Base-by-base conservation (phyloP, 2,888 invertebrate genomes). In the Marronus borbonicus region DNA sequence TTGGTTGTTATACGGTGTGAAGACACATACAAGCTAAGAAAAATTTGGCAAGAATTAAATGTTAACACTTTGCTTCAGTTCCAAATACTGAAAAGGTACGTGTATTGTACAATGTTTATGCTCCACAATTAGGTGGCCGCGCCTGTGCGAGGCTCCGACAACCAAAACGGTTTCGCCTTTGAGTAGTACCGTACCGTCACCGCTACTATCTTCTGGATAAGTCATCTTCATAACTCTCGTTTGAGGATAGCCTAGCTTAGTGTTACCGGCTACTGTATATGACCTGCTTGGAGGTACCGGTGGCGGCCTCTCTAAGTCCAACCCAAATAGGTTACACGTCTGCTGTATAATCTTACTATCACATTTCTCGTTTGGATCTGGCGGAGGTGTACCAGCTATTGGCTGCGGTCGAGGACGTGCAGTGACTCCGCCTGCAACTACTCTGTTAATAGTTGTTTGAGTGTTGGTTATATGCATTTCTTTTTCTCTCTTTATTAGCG, bases 241-340 rank as follows among this genome's bases (percentile, higher is more conserved):
- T 90, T 98, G 98, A 81, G 98, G 98, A 90, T 97, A 98, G 84
- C 96, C 95, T 82, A 97, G 90, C 90, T 97, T 97, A 78, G 96
- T 95, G 88, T 97, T 96, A 84, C 96, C 96, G 39, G 94, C 91
- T 79, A 98, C 96, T 5, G 97, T 97, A 89, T 98, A 98, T 1
- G 96, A 93, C 83, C 98, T 92, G 85, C 96, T 94, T 49, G 96
- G 95, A 68, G 98, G 98, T 81, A 98, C 93, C 44, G 97, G 97
- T 50, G 98, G 98, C 50, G 97, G 97, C 80, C 96, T 92, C 89
- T 97, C 97, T 90, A 97, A 90, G 89, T 97, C 97, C 78, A 97
- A 91, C 10, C 97, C 97, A 87, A 97, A 97, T 68, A 97, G 91
- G 80, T 94, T 95, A 88, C 97, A 97, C 31, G 97, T 97, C 86